Conservation (phyloP, 2,888 invertebrate species). For the Sinopyrophorus schimmeli region DNA sequence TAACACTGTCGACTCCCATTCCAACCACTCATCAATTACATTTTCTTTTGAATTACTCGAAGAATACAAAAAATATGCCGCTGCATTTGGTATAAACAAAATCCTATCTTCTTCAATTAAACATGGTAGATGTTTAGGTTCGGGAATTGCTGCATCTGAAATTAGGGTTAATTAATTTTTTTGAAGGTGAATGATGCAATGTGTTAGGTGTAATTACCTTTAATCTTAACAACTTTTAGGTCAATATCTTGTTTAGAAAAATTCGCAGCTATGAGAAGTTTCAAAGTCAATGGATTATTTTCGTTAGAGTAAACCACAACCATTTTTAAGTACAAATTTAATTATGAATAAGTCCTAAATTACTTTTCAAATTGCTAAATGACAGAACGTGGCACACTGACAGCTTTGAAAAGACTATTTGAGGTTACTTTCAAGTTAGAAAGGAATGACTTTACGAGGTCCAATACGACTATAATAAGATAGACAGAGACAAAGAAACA, state of each 20-base stretch:
- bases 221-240: conserved; percentile 62
- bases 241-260: conserved; percentile 63
- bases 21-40: conserved; percentile 62
- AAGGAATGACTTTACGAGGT: no score
- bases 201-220: conserved; percentile 59
- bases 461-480: no score
- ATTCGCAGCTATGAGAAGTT: conserved; percentile 71
- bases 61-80: conserved; percentile 66
- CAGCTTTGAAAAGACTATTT: neutral
- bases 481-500: no score
- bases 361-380: neutral
- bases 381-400: conserved; percentile 12
- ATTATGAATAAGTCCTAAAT: no score
- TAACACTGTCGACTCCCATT: conserved; percentile 67
- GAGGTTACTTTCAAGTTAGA: neutral
- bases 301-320: conserved; percentile 77
- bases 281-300: conserved; percentile 76
- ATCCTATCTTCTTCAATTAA: conserved; percentile 64
- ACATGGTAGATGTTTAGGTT: conserved; percentile 67
- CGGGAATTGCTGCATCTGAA: conserved; percentile 44
- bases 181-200: conserved; percentile 11
- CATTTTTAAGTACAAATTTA: conserved; percentile 51
- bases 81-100: conserved; percentile 74
- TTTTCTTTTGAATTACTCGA: conserved; percentile 47
- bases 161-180: no score